Evolutionary conservation across 2,113 vertebrate genomes (phyloP), one percentile per base, ranked within the genome.

Genomic region (Microcebus murinus): DNA sequence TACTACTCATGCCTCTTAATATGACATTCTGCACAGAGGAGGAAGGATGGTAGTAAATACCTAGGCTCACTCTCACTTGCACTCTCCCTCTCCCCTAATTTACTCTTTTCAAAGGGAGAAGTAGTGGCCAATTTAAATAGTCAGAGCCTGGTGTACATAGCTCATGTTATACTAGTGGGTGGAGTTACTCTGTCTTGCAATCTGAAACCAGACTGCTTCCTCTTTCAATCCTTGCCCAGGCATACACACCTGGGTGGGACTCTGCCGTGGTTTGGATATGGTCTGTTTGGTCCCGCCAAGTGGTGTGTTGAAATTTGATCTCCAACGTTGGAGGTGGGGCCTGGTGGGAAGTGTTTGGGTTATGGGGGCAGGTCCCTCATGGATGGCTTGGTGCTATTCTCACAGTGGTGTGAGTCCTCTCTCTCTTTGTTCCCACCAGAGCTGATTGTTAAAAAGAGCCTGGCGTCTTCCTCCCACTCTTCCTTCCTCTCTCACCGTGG

Each of bases 1-100:
- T 11, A 52, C 12, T 21, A 13, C 31, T n/a, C 29, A 52, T 2
- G 39, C 29, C 13, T 59, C 52, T 79, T 45, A 65, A 27, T 20
- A 67, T 79, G 81, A 63, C 65, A 74, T 45, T 91, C n/a, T 63
- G 20, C 9, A 65, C 42, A 50, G 63, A 90, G 31, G 31, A 89
- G 9, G 27, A 80, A 55, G 4, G 31, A 31, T 67, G 21, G 71
- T 8, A 68, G 55, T 20, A 73, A 81, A 63, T 10, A 45, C 31
- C 45, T 21, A 23, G 34, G 8, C 3, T 23, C 9, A 4, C 18
- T 42, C 23, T 20, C 6, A 9, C 13, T 11, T 25, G 11, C 0
- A 14, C 14, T 39, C 31, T 29, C 23, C 7, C 48, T 55, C 27
- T 36, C 15, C 2, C 25, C 25, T 25, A 57, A 50, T 5, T 57